Percentiles rank a stretch among this genome's conserved stretches.
Conservation (phyloP, 1,140 invertebrate species). For the Lamellibrachia luymesi region DNA sequence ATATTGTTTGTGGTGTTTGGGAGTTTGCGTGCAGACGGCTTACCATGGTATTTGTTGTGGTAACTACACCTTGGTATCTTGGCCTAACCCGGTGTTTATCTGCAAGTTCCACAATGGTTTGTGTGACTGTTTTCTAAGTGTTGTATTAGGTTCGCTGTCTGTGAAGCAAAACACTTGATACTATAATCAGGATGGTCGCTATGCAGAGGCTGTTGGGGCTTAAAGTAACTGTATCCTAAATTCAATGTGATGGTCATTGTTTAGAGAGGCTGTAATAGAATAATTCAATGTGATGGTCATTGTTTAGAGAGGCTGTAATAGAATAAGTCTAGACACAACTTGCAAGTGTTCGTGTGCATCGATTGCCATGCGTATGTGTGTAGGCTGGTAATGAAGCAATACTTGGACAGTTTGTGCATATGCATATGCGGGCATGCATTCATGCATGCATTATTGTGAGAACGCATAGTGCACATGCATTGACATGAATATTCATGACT, state of each 20-base stretch:
- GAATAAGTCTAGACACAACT: neutral
- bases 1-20: neutral
- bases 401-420: too few species aligned
- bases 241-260: neutral
- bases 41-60: neutral
- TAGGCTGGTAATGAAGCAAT: too few species aligned
- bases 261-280: neutral
- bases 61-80: neutral
- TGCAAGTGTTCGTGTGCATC: too few species aligned
- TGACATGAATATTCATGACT: neutral
- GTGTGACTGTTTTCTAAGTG: neutral
- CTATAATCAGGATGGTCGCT: neutral
- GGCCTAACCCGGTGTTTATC: neutral
- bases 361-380: too few species aligned
- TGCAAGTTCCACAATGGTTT: neutral
- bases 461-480: neutral
- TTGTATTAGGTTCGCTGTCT: neutral
- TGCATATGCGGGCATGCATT: neutral
- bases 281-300: neutral
- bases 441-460: neutral
- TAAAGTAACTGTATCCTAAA: neutral
- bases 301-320: neutral
- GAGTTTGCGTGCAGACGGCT: neutral
- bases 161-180: neutral
- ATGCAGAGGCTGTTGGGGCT: neutral